Evolutionary conservation across 1,140 invertebrate species (phyloP), one percentile per base, ranked within the genome.

Genomic region (Neelides sp.): DNA sequence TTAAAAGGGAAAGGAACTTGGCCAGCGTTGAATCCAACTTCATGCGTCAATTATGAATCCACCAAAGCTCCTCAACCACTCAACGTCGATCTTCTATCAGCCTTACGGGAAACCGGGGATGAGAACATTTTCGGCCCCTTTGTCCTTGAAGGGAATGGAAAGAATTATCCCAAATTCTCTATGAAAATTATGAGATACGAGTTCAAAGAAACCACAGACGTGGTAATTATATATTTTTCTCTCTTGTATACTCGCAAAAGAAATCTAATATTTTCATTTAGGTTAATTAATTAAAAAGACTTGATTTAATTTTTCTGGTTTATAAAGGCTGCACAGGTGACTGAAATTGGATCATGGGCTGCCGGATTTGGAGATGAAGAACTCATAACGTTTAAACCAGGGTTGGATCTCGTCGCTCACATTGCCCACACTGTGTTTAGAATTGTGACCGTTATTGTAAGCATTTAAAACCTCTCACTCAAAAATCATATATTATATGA

Each of bases 341-440:
- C n/a, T n/a, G 37, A 65, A 35, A 68, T 82, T 27, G 80, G 77
- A n/a, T 74, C 71, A 3, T 83, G 78, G 81, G 74, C 74, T 61
- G 77, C 77, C 3, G 79, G 79, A 42, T 73, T 83, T 13, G 70
- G 73, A 32, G 55, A 61, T 28, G 35, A 37, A 15, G 77, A 77
- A 45, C 72, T 73, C 1, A 62, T 83, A 8, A 65, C 68, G 7
- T 68, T 84, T n/a, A 69, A 71, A 15, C 75, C 80, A 59, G 71
- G 75, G 7, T 68, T 74, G 37, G 73, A 73, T 17, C 78, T 87
- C 65, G 75, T 71, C 41, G 84, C 85, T 64, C 78, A 82, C 42
- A 80, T 80, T 0, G 83, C 85, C 2, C 75, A 83, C 58, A 79
- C 83, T 36, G 81, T 83, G 5, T 89, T 86, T 65, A 75, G 83